Conservation (phyloP, 2,797 vertebrate genomes). For the Natrix natrix region DNA sequence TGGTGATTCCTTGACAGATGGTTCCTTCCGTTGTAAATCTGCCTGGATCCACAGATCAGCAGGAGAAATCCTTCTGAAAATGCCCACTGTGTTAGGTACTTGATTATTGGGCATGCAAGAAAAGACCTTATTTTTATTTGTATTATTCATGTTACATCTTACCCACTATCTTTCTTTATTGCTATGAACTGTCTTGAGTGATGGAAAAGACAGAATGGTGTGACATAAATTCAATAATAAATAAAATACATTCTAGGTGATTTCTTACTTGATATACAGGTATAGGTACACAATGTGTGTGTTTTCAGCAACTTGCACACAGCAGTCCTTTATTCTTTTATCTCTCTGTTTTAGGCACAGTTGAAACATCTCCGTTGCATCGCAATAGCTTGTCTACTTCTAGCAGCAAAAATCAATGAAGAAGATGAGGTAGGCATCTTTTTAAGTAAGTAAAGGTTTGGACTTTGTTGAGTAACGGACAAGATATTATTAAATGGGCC, state of each 20-base stretch:
- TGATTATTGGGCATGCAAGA: background rate
- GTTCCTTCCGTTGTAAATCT: background rate
- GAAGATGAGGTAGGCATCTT: constrained; percentile 77
- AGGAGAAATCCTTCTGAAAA: background rate
- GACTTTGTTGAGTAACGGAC: background rate
- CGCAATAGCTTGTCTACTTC: constrained; percentile 78
- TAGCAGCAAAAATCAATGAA: constrained; percentile 82
- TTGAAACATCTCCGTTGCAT: constrained; percentile 78
- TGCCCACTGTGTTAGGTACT: background rate
- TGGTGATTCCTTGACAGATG: background rate
- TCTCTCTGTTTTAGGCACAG: constrained; percentile 70
- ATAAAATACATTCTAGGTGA: background rate
- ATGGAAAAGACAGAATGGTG: background rate
- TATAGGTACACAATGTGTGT: background rate
- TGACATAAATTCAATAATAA: background rate
- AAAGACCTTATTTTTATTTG: background rate
- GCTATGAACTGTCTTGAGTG: background rate
- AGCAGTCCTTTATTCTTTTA: background rate
- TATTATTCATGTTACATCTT: background rate
- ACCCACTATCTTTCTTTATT: background rate
- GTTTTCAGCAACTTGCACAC: background rate
- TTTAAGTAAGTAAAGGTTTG: constrained; percentile 8
- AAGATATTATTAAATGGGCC: background rate
- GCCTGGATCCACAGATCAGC: background rate
- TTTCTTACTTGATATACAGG: background rate